Conservation (phyloP, 2,888 invertebrate species). For the Enchytraeus crypticus region DNA sequence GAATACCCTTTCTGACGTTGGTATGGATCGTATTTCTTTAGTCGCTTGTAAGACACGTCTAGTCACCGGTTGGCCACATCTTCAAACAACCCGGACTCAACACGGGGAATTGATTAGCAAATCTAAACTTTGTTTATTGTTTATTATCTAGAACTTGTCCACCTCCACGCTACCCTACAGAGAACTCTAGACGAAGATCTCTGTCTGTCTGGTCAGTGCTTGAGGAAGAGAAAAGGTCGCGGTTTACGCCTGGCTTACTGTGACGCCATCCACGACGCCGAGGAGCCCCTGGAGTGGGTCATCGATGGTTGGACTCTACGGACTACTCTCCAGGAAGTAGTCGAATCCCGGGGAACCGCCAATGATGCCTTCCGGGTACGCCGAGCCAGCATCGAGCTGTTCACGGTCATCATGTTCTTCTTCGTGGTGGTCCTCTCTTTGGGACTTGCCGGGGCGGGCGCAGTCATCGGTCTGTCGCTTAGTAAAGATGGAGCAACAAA, state of each 20-base stretch:
- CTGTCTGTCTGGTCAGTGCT: not conserved
- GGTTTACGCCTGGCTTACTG: not conserved
- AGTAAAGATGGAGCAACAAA: not conserved
- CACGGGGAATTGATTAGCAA: too few species aligned
- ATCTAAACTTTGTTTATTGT: too few species aligned
- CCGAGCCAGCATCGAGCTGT: not conserved
- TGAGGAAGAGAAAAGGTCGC: not conserved
- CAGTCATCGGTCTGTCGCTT: conserved; percentile 3
- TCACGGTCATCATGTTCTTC: not conserved
- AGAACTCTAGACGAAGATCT: not conserved
- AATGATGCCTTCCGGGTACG: not conserved
- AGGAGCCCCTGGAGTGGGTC: not conserved
- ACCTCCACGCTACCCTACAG: not conserved
- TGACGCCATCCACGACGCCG: not conserved
- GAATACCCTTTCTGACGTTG: too few species aligned
- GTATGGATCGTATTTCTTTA: too few species aligned
- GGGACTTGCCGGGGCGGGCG: not conserved
- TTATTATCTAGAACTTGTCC: not conserved
- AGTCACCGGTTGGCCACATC: too few species aligned
- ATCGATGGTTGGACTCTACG: not conserved
- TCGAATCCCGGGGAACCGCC: not conserved
- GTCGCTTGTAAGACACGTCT: too few species aligned
- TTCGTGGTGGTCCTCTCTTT: not conserved
- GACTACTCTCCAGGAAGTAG: not conserved
- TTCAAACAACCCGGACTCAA: too few species aligned